These are phyloP conservation scores for Galagoides demidoff DNA, from an alignment of 2,797 vertebrate genomes.

Conservation along the genomic window DNA sequence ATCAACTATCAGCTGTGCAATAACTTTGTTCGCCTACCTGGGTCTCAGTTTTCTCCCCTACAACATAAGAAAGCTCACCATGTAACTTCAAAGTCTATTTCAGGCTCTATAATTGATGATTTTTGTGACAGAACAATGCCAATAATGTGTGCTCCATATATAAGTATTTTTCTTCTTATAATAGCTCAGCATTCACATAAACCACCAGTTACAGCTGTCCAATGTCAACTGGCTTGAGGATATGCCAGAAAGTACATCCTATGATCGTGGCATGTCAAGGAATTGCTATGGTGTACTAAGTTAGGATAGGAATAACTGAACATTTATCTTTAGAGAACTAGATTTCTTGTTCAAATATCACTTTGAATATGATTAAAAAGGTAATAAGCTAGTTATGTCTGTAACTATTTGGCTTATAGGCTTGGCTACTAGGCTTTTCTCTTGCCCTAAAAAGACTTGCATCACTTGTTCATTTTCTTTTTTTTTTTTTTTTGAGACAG, in stretches of 20 bases:
- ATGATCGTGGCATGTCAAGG: neutral
- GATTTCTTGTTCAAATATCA: constrained; percentile 24
- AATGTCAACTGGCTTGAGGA: neutral
- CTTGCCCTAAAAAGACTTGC: constrained; percentile 31
- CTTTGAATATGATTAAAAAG: neutral
- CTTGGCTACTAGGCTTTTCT: neutral
- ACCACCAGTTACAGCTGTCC: neutral
- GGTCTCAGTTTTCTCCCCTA: neutral
- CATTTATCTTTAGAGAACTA: constrained; percentile 30
- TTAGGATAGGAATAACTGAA: neutral
- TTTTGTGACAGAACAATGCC: neutral
- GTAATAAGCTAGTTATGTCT: neutral
- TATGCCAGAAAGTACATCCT: neutral
- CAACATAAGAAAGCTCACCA: neutral
- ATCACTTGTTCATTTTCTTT: constrained; percentile 17
- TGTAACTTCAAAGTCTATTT: neutral
- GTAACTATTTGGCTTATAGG: neutral
- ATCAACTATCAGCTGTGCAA: neutral
- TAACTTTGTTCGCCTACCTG: neutral
- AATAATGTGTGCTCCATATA: neutral
- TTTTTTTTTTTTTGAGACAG: too few relatives aligned
- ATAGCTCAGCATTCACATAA: neutral
- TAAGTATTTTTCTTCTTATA: neutral
- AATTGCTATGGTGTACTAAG: neutral
- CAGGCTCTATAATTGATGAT: neutral